Evolutionary conservation across 2,797 vertebrate species (phyloP), one percentile per base, ranked within the genome.

Genomic region (Naso thynnoides): DNA sequence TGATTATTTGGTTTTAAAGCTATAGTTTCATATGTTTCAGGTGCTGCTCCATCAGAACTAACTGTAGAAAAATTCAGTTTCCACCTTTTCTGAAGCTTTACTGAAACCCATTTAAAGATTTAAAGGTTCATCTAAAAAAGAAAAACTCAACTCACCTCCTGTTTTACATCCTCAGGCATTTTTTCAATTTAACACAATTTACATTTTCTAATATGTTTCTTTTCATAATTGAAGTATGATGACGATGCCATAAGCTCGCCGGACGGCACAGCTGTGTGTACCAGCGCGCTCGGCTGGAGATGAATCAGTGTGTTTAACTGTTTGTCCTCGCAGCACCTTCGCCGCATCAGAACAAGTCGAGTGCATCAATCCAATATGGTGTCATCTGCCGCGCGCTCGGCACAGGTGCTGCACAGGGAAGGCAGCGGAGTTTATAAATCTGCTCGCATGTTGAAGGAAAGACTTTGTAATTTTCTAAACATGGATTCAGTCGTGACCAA

Each of bases 321-420:
- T 92, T 92, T 89, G 90, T 93, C 90, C 92, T 91, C 88, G 21
- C 86, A 85, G 91, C 92, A 96, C 95, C 96, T 96, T 94, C 88
- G 45, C 85, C 82, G 87, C 94, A 52, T 89, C 64, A 80, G 90
- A 94, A 70, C 95, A 95, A 96, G 94, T 96, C 93, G 93, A 96
- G 95, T 95, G 96, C 91, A 95, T 94, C 95, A 90, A 94, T 95
- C 93, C 96, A 96, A 97, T 96, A 96, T 96, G 96, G 94, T 92
- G 94, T 94, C 95, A 94, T 96, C 96, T 96, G 96, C 94, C 89
- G 91, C 3, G 3, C 44, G 6, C 72, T 77, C 70, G 91, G 93
- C 78, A 85, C 96, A 96, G 96, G 96, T 97, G 96, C 92, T 92
- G 62, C 31, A 1, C 60, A 38, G 63, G 66, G 71, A 59, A 53